Conservation (phyloP, 2,113 vertebrate genomes). For the Trichomycterus rosablanca region DNA sequence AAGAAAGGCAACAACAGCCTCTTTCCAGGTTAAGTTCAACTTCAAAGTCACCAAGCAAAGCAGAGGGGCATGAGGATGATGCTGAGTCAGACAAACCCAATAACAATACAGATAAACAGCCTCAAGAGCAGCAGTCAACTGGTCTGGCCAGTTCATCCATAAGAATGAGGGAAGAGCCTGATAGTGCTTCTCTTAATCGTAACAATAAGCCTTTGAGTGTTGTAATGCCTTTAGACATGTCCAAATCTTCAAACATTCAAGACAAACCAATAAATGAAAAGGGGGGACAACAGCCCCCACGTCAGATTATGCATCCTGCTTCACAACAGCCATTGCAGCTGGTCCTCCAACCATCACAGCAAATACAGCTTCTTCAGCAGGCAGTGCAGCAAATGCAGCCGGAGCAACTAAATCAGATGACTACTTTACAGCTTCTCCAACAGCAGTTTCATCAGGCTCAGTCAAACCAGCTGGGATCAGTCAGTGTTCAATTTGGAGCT, state of each 20-base stretch:
- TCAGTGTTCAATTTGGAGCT: conserved; percentile 57
- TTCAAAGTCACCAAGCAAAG: conserved; percentile 36
- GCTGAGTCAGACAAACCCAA: too few relatives aligned
- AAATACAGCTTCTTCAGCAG: conserved; percentile 40
- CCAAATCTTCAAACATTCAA: conserved; percentile 51
- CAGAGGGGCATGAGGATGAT: conserved; percentile 58
- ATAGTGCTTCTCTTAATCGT: conserved; percentile 45
- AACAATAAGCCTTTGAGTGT: conserved; percentile 56
- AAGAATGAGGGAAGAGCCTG: conserved; percentile 49
- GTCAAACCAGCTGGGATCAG: conserved; percentile 54
- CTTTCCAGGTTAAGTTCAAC: too few relatives aligned
- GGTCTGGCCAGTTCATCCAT: background rate
- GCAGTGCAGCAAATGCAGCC: conserved; percentile 9
- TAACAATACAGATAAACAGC: conserved; percentile 43
- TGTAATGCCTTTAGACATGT: conserved; percentile 48
- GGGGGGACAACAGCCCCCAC: conserved; percentile 51
- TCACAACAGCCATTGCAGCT: conserved; percentile 53
- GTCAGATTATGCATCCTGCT: conserved; percentile 40
- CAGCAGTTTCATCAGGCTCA: conserved; percentile 43
- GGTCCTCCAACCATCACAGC: conserved; percentile 35
- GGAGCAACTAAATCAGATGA: conserved; percentile 52
- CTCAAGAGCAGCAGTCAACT: background rate
- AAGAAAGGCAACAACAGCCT: too few relatives aligned
- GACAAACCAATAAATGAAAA: conserved; percentile 53
- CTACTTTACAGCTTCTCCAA: conserved; percentile 35